phyloP scores from a whole-genome alignment of 2,797 vertebrate genomes.

The Hapalemur alaotrensis region DNA sequence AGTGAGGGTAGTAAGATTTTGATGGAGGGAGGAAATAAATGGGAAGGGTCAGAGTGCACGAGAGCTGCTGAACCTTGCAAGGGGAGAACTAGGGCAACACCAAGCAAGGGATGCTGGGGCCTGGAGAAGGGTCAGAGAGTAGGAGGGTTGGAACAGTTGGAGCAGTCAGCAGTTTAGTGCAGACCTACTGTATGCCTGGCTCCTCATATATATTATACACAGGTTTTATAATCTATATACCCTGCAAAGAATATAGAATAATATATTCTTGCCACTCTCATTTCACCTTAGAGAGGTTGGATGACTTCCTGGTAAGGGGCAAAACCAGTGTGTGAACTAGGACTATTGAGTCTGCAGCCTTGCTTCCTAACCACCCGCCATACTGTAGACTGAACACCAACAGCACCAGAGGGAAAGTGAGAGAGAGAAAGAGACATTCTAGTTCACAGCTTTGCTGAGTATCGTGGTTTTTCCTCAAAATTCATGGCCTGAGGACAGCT shows the following conservation, averaged over 20 bases:
- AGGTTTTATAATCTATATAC: not conserved
- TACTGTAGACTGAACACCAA: not conserved
- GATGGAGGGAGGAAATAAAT: not conserved
- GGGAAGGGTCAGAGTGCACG: not conserved
- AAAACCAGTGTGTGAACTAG: not conserved
- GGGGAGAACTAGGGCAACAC: not conserved
- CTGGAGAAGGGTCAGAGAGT: not conserved
- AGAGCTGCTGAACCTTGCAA: not conserved
- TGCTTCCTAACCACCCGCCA: not conserved
- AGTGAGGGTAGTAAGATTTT: not conserved
- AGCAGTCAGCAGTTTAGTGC: not conserved
- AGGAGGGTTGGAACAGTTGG: not conserved
- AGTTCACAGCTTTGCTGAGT: not conserved
- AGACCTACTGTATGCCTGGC: not conserved
- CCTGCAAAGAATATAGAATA: not conserved
- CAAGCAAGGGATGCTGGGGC: too few relatives aligned
- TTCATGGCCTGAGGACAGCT: not conserved
- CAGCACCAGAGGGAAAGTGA: not conserved
- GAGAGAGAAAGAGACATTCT: not conserved
- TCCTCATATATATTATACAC: not conserved
- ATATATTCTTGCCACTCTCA: not conserved
- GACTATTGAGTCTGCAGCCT: not conserved
- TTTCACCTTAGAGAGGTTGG: not conserved
- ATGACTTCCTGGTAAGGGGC: not conserved
- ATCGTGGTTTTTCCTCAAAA: not conserved